phyloP scores from a whole-genome alignment of 2,888 invertebrate genomes.

The Prosapia bicincta region DNA sequence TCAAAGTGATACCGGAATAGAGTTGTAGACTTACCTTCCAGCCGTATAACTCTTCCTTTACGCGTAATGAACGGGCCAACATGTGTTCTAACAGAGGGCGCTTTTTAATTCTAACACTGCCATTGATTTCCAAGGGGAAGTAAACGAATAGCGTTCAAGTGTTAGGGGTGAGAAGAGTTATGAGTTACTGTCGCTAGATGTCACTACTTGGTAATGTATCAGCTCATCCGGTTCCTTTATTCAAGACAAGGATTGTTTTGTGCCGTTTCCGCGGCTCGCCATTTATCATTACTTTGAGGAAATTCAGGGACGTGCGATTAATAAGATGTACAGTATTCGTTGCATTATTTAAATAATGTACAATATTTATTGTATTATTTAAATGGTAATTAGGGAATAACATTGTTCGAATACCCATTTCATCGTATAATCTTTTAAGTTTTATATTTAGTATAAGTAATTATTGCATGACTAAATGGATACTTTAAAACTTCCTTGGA shows the following conservation, averaged over 20 bases:
- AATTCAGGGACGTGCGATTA: too few species aligned
- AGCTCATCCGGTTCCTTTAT: background rate
- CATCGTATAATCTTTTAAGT: too few species aligned
- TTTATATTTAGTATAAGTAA: too few species aligned
- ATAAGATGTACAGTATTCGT: too few species aligned
- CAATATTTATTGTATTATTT: too few species aligned
- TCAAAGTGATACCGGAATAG: background rate
- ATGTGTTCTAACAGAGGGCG: background rate
- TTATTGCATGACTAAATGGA: too few species aligned
- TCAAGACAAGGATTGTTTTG: background rate
- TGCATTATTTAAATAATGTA: too few species aligned
- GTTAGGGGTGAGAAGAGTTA: background rate
- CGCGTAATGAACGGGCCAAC: background rate
- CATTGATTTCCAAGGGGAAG: background rate
- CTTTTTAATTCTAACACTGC: background rate
- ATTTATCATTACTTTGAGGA: too few species aligned
- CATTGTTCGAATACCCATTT: too few species aligned
- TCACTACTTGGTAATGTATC: background rate
- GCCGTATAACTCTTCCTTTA: background rate
- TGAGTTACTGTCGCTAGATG: background rate
- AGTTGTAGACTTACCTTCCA: background rate
- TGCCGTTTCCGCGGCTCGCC: background rate
- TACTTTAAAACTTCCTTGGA: too few species aligned
- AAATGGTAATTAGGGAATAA: too few species aligned
- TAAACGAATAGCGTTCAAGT: background rate